phyloP scores from a whole-genome alignment of 2,113 vertebrate genomes.

The Panurus biarmicus region DNA sequence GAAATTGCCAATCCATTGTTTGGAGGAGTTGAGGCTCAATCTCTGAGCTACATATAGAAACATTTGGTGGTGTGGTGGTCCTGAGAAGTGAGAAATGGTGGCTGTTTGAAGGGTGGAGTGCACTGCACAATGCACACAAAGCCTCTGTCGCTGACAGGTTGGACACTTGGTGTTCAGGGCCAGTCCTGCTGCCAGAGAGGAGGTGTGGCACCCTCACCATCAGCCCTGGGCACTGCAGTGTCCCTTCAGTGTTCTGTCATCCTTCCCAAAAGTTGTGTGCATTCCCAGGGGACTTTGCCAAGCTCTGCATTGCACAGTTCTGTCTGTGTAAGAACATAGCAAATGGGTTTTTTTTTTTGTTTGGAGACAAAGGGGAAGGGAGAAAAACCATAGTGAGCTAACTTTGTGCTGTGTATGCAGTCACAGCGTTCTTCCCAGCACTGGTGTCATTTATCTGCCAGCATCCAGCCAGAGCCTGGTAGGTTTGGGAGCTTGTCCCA shows the following conservation, averaged over 20 bases:
- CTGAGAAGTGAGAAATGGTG: background rate
- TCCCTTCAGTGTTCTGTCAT: background rate
- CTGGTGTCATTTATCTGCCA: background rate
- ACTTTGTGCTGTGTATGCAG: background rate
- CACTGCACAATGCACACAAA: rapidly evolving
- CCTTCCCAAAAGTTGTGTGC: background rate
- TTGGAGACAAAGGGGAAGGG: background rate
- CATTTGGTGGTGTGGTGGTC: background rate
- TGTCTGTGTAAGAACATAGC: background rate
- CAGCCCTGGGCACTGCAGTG: background rate
- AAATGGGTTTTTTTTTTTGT: background rate
- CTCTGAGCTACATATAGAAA: background rate
- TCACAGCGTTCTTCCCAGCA: background rate
- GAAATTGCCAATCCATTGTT: background rate
- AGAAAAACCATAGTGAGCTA: background rate
- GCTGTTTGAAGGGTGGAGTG: background rate
- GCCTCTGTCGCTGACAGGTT: background rate
- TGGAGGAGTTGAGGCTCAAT: background rate
- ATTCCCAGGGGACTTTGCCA: background rate
- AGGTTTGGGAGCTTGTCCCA: background rate
- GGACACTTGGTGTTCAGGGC: background rate
- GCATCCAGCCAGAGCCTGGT: background rate
- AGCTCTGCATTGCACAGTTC: background rate
- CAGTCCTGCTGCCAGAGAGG: background rate
- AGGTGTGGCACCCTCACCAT: background rate